Base-by-base conservation (phyloP, 2,113 vertebrate genomes). In the Tretioscincus oriximinensis region DNA sequence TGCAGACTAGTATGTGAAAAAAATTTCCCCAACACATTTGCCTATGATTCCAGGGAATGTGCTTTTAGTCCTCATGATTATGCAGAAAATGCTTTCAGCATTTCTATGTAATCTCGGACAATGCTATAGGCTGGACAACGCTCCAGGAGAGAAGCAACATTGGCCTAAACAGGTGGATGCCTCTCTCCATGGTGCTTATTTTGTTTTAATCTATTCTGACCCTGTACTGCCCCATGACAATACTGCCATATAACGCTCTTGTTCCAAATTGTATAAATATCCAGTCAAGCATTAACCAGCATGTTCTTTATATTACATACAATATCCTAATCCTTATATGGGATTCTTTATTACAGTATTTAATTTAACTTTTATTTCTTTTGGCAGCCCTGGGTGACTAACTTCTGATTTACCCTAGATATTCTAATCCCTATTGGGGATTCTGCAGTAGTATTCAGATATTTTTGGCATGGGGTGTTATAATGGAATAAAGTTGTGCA, bases 161-260 rank as follows among this genome's bases (percentile, higher is more conserved):
- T 74, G 61, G 29, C 72, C 49, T 60, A 16, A 74, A 28, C 49
- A 75, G 72, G 80, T 75, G 73, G 45, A 61, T 76, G 73, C 65
- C 73, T 76, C 73, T 81, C 80, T 81, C 80, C 65, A 69, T 76
- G 73, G 80, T 81, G 64, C 80, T 81, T 81, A 69, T 60, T 81
- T 20, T 63, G 9, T 28, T 60, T 68, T 12, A 73, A 20, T 64
- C 63, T 28, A 14, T 16, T 11, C 18, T 5, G 28, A 14, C 11
- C 66, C 60, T 61, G 29, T 61, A 47, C 8, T 80, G 21, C 58
- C 41, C 58, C n/a, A 7, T 72, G 41, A 9, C 63, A 47, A 20
- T 67, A 18, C 31, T 35, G 51, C 16, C 21, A 24, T n/a, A 8
- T 26, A 60, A 60, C 66, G 20, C 49, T 41, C n/a, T n/a, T n/a